Evolutionary conservation across 1,140 invertebrate genomes (phyloP).

Genomic region (Neocloeon triangulifer): DNA sequence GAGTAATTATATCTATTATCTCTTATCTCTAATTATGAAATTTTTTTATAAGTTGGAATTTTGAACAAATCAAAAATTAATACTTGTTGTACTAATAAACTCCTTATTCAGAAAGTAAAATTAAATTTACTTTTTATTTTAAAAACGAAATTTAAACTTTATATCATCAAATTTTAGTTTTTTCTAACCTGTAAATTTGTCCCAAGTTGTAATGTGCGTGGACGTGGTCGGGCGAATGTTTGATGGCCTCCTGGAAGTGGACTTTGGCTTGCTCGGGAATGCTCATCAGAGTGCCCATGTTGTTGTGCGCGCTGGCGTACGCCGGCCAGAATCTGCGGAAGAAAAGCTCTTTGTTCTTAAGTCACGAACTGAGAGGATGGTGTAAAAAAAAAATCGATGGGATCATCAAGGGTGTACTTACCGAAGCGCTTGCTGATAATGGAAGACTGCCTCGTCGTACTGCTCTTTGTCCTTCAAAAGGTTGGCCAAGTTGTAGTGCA

Average conservation of each 20-base stretch:
- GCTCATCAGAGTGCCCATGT: slow-evolving; percentile 55
- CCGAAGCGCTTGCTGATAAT: slow-evolving; percentile 63
- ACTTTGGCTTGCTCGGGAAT: slow-evolving; percentile 35
- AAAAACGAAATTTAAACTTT: neutral
- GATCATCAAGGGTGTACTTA: slow-evolving; percentile 22
- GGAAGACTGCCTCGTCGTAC: slow-evolving; percentile 42
- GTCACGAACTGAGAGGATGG: too few species aligned
- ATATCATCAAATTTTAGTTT: neutral
- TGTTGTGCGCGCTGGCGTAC: slow-evolving; percentile 74
- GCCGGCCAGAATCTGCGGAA: slow-evolving; percentile 54
- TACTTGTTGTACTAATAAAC: slow-evolving; percentile 2
- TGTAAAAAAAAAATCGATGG: neutral
- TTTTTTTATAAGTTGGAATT: too few species aligned
- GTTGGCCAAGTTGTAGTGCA: slow-evolving; percentile 82
- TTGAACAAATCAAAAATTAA: slow-evolving; percentile 5
- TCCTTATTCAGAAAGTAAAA: neutral
- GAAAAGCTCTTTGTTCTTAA: too few species aligned
- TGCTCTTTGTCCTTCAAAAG: slow-evolving; percentile 49
- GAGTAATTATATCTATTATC: too few species aligned
- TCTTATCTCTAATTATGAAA: too few species aligned
- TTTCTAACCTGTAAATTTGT: slow-evolving; percentile 55
- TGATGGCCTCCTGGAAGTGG: slow-evolving; percentile 54
- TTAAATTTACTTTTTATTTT: neutral
- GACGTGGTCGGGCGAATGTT: slow-evolving; percentile 48
- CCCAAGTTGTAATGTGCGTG: slow-evolving; percentile 74